Evolutionary conservation across 2,113 vertebrate species (phyloP), one percentile per base, ranked within the genome.

Genomic region (Platycercus adscitus): DNA sequence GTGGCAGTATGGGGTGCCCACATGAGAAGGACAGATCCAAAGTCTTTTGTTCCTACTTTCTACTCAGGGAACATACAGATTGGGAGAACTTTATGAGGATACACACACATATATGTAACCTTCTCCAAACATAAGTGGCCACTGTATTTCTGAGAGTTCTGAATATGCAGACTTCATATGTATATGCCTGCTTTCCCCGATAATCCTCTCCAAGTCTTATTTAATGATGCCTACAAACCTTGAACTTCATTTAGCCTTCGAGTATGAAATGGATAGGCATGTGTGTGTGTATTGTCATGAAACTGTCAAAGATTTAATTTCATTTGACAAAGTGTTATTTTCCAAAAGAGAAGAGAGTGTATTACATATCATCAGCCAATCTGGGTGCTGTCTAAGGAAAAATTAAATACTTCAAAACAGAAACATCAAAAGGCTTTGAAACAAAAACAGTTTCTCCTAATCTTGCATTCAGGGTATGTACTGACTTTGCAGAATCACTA

Each of bases 371-470:
- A 50, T 39, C 0, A 0, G 11, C 21, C 68, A n/a, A 14, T 65
- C 55, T 78, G 52, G 7, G 52, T 77, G n/a, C 16, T 80, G 43
- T 63, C 39, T 91, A 31, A 66, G n/a, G 73, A 47, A 93, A 95
- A 97, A 94, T 60, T 0, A 80, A 94, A 78, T 88, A 44, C 21
- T 88, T 92, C 44, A 85, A 95, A 91, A 71, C 28, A 89, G 89
- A 88, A 91, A 87, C 23, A 88, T 71, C 72, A 89, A 86, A 95
- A 79, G 64, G 47, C n/a, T 93, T 89, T 58, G 76, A 93, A 97
- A 91, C 44, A 86, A 87, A 91, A 88, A 0, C 55, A 88, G 2
- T 55, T 91, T 89, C 15, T 84, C 56, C 28, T 76, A 63, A 86
- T 82, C 49, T 90, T 93, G 69, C 46, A 0, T 90, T 41, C 58